These are phyloP conservation scores for Pseudobourletiella spinata DNA, from an alignment of 1,140 invertebrate genomes.

Conservation along the genomic window DNA sequence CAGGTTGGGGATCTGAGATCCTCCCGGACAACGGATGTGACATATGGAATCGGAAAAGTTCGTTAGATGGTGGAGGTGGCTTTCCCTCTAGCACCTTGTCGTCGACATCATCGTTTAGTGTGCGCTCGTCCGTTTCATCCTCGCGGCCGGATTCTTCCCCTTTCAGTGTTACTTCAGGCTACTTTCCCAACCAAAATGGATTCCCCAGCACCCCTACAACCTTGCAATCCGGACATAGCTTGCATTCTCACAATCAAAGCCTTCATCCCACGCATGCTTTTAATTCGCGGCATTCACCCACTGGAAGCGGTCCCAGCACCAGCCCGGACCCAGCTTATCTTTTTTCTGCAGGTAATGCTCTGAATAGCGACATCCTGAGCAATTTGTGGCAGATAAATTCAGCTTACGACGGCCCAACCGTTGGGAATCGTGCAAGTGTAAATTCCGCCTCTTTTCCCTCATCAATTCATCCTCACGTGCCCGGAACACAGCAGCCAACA, in stretches of 20 bases:
- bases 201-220: background rate
- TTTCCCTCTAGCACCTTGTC: background rate
- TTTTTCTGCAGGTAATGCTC: background rate
- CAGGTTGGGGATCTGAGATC: conserved; percentile 7
- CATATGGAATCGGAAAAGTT: conserved; percentile 17
- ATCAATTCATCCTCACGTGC: background rate
- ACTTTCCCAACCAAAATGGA: background rate
- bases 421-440: background rate
- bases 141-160: background rate
- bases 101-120: background rate
- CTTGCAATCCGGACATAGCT: background rate
- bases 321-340: background rate
- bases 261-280: background rate
- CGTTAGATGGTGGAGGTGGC: background rate
- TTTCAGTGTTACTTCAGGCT: background rate
- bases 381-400: conserved; percentile 15
- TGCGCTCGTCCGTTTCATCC: background rate
- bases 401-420: background rate
- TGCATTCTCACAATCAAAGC: background rate
- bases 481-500: background rate
- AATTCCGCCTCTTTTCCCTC: background rate
- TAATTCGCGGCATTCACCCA: background rate
- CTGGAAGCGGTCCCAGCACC: background rate
- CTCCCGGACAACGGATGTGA: conserved; percentile 27
- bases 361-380: background rate